Percentiles rank a stretch among this genome's conserved stretches.
Conservation (phyloP, 2,888 invertebrate genomes). For the Athalia cordata region DNA sequence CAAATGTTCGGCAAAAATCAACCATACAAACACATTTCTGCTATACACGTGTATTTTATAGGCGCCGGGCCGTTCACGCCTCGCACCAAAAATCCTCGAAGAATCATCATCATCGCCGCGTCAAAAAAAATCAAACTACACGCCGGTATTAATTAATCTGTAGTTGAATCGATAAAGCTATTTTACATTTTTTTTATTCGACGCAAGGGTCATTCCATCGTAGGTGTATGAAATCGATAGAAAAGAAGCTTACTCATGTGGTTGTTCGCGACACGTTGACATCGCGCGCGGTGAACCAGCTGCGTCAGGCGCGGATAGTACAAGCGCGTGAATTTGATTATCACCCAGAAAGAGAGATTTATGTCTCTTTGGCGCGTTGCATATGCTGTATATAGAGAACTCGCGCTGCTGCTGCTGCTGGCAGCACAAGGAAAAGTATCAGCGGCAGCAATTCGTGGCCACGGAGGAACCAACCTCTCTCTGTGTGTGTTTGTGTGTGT, state of each 20-base stretch:
- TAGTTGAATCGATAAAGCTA: too few species aligned
- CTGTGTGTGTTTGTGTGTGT: too few species aligned
- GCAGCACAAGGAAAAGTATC: too few species aligned
- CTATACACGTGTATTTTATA: conserved; percentile 2
- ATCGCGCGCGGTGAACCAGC: background rate
- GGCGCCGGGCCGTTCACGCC: background rate
- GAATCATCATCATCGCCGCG: too few species aligned
- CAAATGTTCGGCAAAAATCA: conserved; percentile 8
- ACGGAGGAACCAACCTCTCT: too few species aligned
- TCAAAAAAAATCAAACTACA: too few species aligned
- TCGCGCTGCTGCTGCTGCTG: conserved; percentile 15
- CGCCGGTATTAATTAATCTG: too few species aligned
- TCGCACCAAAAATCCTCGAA: background rate
- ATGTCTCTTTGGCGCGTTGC: conserved; percentile 45
- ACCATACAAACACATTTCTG: conserved; percentile 25
- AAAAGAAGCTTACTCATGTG: background rate
- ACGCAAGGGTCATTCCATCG: background rate
- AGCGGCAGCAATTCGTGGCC: too few species aligned
- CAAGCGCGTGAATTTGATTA: conserved; percentile 57
- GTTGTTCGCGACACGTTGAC: background rate
- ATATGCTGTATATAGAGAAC: too few species aligned
- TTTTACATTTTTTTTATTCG: background rate
- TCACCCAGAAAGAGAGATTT: conserved; percentile 57
- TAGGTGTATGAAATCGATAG: background rate
- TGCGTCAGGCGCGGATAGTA: conserved; percentile 23